Evolutionary conservation across 2,888 invertebrate genomes (phyloP), one percentile per base, ranked within the genome.

Genomic region (Adelphocoris suturalis): DNA sequence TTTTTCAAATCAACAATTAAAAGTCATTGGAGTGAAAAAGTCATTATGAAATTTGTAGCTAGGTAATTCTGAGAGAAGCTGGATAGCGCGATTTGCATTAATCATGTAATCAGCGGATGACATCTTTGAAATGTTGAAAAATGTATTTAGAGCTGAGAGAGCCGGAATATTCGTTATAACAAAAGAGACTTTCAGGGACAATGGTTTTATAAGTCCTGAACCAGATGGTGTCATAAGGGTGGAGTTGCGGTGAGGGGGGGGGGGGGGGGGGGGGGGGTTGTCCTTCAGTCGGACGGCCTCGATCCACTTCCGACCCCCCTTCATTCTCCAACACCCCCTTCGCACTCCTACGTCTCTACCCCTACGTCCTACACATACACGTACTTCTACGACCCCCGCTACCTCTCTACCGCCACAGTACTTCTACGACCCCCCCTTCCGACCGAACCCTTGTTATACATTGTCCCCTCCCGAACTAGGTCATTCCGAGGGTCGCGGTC

Each of bases 391-490:
- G 16, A 52, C 2, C 52, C 52, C 52, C 52, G 3, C 11, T 16
- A 2, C 9, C 68, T 3, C 68, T 13, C 19, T 12, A 0, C 68
- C 68, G 19, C 61, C 61, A 7, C 16, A 11, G 52, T 52, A 68
- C 68, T 68, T 13, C 68, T 19, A 19, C 23, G 4, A 23, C 68
- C 68, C 13, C 68, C 52, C 16, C 52, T 16, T 52, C 52, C 4
- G 19, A 68, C 68, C 23, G 16, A 19, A 27, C 68, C 68, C 68
- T 68, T 68, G 68, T 68, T 68, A 23, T 68, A 68, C 23, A 68
- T 68, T 68, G 68, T 68, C 68, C 68, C 68, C 68, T 19, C 11
- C 27, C 68, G 13, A 68, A 68, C 68, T 68, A 19, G 68, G 68
- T 68, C 68, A 23, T 68, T 68, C 68, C 68, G 27, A 68, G 68